Conservation (phyloP, 2,888 invertebrate species). For the Agrochola lota region DNA sequence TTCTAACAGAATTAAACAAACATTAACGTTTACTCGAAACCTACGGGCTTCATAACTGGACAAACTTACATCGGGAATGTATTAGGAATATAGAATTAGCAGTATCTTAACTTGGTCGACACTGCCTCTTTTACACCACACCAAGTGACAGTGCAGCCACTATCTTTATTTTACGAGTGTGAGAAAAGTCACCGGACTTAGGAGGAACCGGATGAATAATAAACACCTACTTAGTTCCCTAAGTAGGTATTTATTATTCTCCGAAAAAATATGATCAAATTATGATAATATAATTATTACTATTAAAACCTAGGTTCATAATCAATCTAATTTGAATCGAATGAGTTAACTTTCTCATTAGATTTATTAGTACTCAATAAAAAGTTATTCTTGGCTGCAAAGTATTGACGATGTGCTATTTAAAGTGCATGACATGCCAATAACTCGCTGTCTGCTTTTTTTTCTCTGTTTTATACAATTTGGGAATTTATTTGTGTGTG, state of each 20-base stretch:
- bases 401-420: not conserved
- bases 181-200: not conserved
- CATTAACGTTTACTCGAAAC: constrained; percentile 52
- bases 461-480: not conserved
- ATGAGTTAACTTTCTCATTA: constrained; percentile 25
- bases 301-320: not conserved
- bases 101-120: not conserved
- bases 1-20: constrained; percentile 41
- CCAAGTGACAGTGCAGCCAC: not conserved
- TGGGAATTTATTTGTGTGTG: no score
- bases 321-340: constrained; percentile 10
- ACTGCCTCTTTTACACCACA: not conserved
- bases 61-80: constrained; percentile 9
- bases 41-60: constrained; percentile 19
- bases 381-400: not conserved
- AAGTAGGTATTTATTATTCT: not conserved
- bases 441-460: not conserved
- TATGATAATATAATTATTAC: not conserved
- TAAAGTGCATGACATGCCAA: not conserved
- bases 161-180: not conserved
- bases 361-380: not conserved
- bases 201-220: not conserved
- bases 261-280: not conserved
- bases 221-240: no score
- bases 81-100: constrained; percentile 24